phyloP scores from a whole-genome alignment of 1,140 invertebrate genomes.

The Sesamia nonagrioides region DNA sequence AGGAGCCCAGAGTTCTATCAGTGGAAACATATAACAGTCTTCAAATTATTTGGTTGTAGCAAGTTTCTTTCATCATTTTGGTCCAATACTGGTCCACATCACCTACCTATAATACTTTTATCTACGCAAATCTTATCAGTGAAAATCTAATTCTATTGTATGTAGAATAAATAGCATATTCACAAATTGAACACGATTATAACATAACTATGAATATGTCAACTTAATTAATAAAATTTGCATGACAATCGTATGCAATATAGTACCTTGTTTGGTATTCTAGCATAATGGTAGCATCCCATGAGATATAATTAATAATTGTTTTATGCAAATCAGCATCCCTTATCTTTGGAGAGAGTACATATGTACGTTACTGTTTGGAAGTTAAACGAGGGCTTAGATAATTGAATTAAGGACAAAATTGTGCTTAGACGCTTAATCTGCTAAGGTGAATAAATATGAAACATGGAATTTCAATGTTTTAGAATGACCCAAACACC shows the following conservation, averaged over 20 bases:
- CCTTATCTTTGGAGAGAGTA: constrained; percentile 62
- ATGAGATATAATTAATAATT: constrained; percentile 70
- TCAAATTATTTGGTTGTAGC: too few species aligned
- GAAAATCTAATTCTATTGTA: too few species aligned
- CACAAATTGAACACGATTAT: constrained; percentile 2
- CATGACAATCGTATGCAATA: constrained; percentile 54
- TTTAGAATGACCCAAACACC: neutral
- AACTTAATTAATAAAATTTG: constrained; percentile 49
- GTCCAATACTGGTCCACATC: too few species aligned
- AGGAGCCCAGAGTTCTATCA: too few species aligned
- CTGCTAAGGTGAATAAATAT: constrained; percentile 9
- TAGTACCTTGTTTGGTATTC: constrained; percentile 49
- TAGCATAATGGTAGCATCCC: constrained; percentile 52
- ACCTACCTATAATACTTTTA: too few species aligned
- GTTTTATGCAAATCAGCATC: constrained; percentile 71
- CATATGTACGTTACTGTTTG: constrained; percentile 45
- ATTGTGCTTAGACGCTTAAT: constrained; percentile 39
- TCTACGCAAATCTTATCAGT: too few species aligned
- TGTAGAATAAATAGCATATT: neutral
- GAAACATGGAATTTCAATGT: neutral
- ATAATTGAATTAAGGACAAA: constrained; percentile 53
- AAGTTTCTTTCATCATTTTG: too few species aligned
- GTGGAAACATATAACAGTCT: too few species aligned
- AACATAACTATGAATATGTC: constrained; percentile 25
- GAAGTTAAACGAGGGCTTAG: constrained; percentile 51